Base-by-base conservation (phyloP, 2,888 invertebrate genomes). In the Pristionchus exspectatus region DNA sequence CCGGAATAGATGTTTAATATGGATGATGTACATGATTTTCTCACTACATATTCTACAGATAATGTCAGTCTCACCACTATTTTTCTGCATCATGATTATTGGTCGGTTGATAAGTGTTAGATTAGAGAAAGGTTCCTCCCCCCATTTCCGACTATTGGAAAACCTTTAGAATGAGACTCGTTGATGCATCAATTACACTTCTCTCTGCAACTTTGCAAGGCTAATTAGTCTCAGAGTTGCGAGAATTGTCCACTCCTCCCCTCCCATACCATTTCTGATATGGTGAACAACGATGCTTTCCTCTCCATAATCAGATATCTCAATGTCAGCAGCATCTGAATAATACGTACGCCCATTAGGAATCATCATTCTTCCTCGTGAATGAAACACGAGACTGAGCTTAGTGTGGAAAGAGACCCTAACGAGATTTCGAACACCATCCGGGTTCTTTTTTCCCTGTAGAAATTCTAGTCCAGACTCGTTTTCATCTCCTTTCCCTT, bases 171-270 rank as follows among this genome's bases (percentile, higher is more conserved):
- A 27, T 72, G 33, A 72, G 72, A 30, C 72, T 72, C 72, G 72
- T 72, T 72, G 72, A 72, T 33, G 33, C 72, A 33, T 72, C 72
- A 72, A 72, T 72, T 72, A 72, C 72, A 33, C 72, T 33, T 27
- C 72, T 66, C 66, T 33, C 16, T 72, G 72, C 72, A 72, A 72
- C 30, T 72, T 72, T 72, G 72, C 72, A 33, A 72, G 72, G 72
- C 72, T 72, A 72, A 72, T 72, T 27, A 5, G 59, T 27, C 27
- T 66, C 72, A 30, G 72, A 72, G 72, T 72, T 72, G 72, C 72
- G 72, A 33, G 14, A 30, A 72, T 10, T 33, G 14, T 33, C 33
- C 72, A 21, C 27, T 1, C 72, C 72, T 72, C 33, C 33, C 30
- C 72, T 33, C 33, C 72, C 59, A 59, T 72, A 30, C 72, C 72